phyloP scores from a whole-genome alignment of 2,888 invertebrate genomes.

The Pseudoips prasinana region DNA sequence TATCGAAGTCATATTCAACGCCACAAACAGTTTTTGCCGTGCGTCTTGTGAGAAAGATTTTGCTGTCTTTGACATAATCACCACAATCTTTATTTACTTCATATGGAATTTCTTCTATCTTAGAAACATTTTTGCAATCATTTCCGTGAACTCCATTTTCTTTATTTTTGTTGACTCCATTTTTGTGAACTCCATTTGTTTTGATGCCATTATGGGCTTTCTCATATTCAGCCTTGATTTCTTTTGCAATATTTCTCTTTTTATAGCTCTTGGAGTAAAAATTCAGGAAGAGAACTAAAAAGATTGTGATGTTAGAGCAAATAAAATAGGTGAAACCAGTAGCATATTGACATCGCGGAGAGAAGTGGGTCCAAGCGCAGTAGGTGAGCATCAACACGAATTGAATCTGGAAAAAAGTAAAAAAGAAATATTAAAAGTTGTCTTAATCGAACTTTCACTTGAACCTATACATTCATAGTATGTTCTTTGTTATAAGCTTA shows the following conservation, averaged over 20 bases:
- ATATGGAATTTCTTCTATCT: constrained; percentile 53
- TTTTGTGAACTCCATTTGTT: constrained; percentile 36
- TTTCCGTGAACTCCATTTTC: constrained; percentile 39
- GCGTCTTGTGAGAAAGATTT: constrained; percentile 61
- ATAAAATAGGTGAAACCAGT: constrained; percentile 79
- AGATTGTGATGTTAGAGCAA: constrained; percentile 81
- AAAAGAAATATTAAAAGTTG: too few relatives aligned
- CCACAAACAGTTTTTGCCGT: constrained; percentile 56
- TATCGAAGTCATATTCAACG: constrained; percentile 58
- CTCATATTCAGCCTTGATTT: constrained; percentile 42
- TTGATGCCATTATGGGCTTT: constrained; percentile 43
- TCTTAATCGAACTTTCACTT: too few relatives aligned
- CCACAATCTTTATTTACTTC: constrained; percentile 60
- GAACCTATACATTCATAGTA: too few relatives aligned
- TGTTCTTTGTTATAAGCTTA: too few relatives aligned
- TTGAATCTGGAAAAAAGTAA: constrained; percentile 79
- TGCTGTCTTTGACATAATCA: constrained; percentile 59
- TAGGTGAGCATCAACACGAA: constrained; percentile 86
- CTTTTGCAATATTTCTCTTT: constrained; percentile 47
- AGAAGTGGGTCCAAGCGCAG: constrained; percentile 78
- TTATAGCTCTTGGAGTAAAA: constrained; percentile 85
- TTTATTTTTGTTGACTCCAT: constrained; percentile 37
- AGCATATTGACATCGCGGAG: constrained; percentile 83
- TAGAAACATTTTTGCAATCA: constrained; percentile 39
- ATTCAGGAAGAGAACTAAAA: constrained; percentile 85